Base-by-base conservation (phyloP, 2,113 vertebrate genomes). In the Calonectris borealis region DNA sequence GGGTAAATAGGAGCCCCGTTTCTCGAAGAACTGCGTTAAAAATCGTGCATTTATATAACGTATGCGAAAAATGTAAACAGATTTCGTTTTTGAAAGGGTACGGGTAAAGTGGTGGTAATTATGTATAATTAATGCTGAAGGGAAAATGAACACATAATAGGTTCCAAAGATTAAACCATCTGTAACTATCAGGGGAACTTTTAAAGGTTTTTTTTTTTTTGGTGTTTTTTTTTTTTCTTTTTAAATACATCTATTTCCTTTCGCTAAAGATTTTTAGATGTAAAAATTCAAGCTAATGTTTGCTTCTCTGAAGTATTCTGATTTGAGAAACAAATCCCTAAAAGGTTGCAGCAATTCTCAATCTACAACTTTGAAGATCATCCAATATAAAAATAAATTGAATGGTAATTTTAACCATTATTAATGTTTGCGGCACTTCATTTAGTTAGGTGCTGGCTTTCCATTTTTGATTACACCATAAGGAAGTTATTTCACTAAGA, bases 81-180 rank as follows among this genome's bases (percentile, higher is more conserved):
- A 96, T 97, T 94, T 68, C 96, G 93, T 96, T 97, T 97, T 75
- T 89, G 93, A 97, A 96, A 92, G 94, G 94, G 91, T 95, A 85
- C 61, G 76, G 95, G 88, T 75, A 98, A 97, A 96, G 96, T 95
- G 94, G 94, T 96, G 90, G 94, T 95, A 96, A 97, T 98, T 98
- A 97, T 92, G 90, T 96, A 91, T 97, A 98, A 98, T 98, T 98
- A 98, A 98, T 97, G 95, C 97, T 97, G 97, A 98, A 98, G 96
- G 95, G 95, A 98, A 98, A 98, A 97, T 97, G 96, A 96, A 97
- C 73, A 68, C 95, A 71, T 97, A 98, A 97, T 97, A 81, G 94
- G 82, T 98, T 97, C 95, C 94, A 97, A 98, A 98, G 97, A 98
- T 95, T 94, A 98, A 98, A 97, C 97, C 96, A 96, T 96, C 96